Conservation (phyloP, 2,888 invertebrate genomes). For the Pseudococcus viburni region DNA sequence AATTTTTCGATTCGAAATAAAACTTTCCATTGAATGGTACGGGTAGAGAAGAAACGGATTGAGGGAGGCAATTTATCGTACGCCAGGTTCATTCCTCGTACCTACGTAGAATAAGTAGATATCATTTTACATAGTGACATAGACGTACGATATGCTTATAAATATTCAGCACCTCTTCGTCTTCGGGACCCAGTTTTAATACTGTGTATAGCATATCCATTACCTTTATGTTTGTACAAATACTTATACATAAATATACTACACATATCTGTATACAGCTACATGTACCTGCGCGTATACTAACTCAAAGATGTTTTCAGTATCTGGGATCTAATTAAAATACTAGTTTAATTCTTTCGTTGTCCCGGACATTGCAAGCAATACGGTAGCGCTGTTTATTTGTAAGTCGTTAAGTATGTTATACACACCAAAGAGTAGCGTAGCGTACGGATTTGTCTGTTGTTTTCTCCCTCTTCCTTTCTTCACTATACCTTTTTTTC, state of each 20-base stretch:
- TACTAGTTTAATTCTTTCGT: slow-evolving; percentile 52
- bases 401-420: slow-evolving; percentile 47
- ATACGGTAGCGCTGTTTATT: slow-evolving; percentile 49
- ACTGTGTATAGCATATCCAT: not conserved
- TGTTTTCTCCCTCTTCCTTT: not conserved
- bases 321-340: slow-evolving; percentile 56
- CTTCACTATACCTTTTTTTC: not conserved
- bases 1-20: no score
- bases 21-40: no score
- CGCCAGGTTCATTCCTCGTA: not conserved
- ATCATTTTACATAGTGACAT: not conserved
- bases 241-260: not conserved
- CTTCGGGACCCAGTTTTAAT: not conserved
- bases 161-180: not conserved
- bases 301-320: slow-evolving; percentile 19
- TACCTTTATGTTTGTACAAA: not conserved
- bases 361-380: slow-evolving; percentile 25
- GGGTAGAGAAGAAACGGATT: no score
- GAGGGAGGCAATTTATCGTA: no score
- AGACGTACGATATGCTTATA: not conserved
- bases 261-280: not conserved
- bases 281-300: not conserved
- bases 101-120: not conserved
- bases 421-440: not conserved
- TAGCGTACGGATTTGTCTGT: slow-evolving; percentile 44